These are phyloP conservation scores for Paratrypauchen microcephalus DNA, from an alignment of 2,797 vertebrate species.

Conservation along the genomic window DNA sequence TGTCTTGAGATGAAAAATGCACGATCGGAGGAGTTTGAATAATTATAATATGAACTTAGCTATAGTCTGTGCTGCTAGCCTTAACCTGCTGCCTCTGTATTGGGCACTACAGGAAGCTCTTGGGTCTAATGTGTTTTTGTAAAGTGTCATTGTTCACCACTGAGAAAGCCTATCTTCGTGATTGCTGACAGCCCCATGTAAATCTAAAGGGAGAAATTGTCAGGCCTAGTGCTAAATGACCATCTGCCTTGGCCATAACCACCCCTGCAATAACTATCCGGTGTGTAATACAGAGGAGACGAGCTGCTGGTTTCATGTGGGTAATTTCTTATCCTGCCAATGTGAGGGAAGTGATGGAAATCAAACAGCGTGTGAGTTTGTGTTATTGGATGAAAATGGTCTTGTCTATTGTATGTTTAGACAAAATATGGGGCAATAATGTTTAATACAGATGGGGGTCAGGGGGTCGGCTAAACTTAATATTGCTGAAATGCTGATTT, in stretches of 20 bases:
- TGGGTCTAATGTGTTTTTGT: slow-evolving; percentile 56
- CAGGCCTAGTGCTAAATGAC: slow-evolving; percentile 52
- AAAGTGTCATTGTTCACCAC: slow-evolving; percentile 46
- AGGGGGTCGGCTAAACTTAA: too few relatives aligned
- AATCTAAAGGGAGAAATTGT: slow-evolving; percentile 41
- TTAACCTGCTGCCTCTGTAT: slow-evolving; percentile 69
- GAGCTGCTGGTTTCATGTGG: not conserved
- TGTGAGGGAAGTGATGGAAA: too few relatives aligned
- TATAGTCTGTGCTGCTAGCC: slow-evolving; percentile 53
- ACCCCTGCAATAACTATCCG: slow-evolving; percentile 21
- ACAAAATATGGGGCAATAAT: too few relatives aligned
- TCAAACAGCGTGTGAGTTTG: not conserved
- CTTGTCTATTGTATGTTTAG: not conserved
- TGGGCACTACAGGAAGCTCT: slow-evolving; percentile 55
- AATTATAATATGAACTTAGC: slow-evolving; percentile 66
- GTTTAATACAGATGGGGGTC: too few relatives aligned
- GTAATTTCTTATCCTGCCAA: not conserved
- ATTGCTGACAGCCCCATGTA: slow-evolving; percentile 54
- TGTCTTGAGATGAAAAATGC: slow-evolving; percentile 58
- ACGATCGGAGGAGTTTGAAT: slow-evolving; percentile 67
- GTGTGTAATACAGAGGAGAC: slow-evolving; percentile 46
- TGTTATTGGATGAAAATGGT: not conserved
- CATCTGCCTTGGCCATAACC: slow-evolving; percentile 55
- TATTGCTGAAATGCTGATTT: too few relatives aligned
- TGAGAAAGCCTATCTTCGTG: slow-evolving; percentile 65